These are phyloP conservation scores for Apodemia mormo DNA, from an alignment of 2,888 invertebrate genomes.

Conservation along the genomic window DNA sequence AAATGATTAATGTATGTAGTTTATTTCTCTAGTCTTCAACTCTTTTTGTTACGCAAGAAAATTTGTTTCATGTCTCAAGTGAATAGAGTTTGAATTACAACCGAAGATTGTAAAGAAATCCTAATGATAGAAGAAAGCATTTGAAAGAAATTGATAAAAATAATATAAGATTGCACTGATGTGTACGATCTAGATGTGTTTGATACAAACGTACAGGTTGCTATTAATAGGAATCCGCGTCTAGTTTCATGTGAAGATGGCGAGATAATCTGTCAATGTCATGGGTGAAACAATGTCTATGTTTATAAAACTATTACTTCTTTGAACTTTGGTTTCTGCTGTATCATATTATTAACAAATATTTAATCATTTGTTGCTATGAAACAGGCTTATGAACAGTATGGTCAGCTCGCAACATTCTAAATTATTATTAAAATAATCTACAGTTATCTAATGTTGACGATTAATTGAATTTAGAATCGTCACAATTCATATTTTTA, in stretches of 20 bases:
- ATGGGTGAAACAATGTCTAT: conserved; percentile 15
- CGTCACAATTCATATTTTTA: no score
- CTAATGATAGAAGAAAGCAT: conserved; percentile 55
- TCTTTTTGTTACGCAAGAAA: conserved; percentile 41
- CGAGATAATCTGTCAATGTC: conserved; percentile 52
- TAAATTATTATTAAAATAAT: neutral
- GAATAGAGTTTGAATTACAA: conserved; percentile 33
- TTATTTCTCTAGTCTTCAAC: conserved; percentile 52
- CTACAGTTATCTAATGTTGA: no score
- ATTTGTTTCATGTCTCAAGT: conserved; percentile 8
- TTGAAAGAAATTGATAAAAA: conserved; percentile 65
- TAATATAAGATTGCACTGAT: conserved; percentile 63
- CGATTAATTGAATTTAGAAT: no score
- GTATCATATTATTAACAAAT: neutral
- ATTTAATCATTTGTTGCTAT: neutral
- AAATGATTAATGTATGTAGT: conserved; percentile 74
- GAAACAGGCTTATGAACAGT: no score
- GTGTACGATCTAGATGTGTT: conserved; percentile 42
- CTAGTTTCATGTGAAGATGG: conserved; percentile 39
- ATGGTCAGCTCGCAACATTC: neutral
- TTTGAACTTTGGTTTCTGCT: neutral
- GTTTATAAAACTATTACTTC: neutral
- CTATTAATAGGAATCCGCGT: conserved; percentile 22
- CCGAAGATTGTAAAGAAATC: conserved; percentile 32
- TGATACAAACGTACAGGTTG: neutral